A percentile compares a stretch with the other conserved stretches of the same genome.
These are phyloP conservation scores for Torymus auratus DNA, from an alignment of 2,888 invertebrate genomes.

Conservation along the genomic window DNA sequence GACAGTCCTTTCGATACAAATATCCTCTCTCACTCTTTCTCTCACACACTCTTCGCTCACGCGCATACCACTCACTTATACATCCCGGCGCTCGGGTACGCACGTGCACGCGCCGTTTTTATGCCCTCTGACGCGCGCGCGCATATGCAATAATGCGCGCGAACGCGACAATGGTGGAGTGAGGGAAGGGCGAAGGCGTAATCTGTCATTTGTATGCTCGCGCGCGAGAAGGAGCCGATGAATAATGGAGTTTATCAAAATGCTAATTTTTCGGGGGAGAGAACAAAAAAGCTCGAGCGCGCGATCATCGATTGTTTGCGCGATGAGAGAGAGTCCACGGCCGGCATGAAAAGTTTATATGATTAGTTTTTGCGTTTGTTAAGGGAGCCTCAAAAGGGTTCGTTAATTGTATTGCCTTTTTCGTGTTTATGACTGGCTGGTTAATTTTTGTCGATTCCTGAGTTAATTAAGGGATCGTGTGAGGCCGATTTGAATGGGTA, in stretches of 20 bases:
- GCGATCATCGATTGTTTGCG: slow-evolving; percentile 35
- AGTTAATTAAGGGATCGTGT: no score
- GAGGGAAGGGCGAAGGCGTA: slow-evolving; percentile 42
- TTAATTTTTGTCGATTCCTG: no score
- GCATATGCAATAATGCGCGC: slow-evolving; percentile 1
- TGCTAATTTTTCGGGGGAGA: slow-evolving; percentile 48
- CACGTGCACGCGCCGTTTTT: no score
- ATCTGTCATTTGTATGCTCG: slow-evolving; percentile 58
- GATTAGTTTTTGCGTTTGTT: slow-evolving; percentile 15
- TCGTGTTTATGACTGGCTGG: no score
- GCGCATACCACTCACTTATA: no score
- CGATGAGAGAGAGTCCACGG: not conserved
- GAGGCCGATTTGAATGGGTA: no score
- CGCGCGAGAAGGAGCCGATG: slow-evolving; percentile 39
- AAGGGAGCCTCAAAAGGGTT: not conserved
- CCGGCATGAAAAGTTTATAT: not conserved
- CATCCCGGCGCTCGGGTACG: no score
- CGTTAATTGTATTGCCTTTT: no score
- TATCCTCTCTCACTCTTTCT: no score
- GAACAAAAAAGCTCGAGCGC: slow-evolving; percentile 18
- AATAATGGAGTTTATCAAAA: slow-evolving; percentile 59
- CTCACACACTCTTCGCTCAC: no score
- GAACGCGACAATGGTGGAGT: slow-evolving; percentile 33
- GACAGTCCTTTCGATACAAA: no score
- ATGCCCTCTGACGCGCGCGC: not conserved